Percentiles rank a stretch among this genome's conserved stretches.
Conservation (phyloP, 2,888 invertebrate species). For the Aphelenchoides bicaudatus region DNA sequence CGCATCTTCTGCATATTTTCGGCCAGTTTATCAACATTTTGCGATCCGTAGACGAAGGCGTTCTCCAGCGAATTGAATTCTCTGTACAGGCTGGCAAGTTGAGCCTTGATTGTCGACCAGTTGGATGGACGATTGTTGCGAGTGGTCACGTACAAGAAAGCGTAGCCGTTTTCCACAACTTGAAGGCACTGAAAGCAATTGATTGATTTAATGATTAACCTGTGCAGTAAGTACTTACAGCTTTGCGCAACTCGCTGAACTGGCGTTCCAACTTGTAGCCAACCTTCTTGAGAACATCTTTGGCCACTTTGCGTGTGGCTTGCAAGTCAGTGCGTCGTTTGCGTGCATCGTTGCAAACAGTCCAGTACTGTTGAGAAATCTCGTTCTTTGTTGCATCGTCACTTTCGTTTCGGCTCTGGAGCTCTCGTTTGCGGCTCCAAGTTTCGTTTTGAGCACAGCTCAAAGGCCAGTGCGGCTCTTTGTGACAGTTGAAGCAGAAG, state of each 20-base stretch:
- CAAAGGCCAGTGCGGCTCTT: constrained; percentile 47
- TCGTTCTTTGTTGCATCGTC: constrained; percentile 22
- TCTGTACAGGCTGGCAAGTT: constrained; percentile 23
- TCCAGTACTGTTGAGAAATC: constrained; percentile 33
- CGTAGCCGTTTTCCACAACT: constrained; percentile 38
- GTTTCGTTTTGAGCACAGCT: constrained; percentile 32
- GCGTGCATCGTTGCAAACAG: constrained; percentile 30
- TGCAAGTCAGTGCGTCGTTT: constrained; percentile 26
- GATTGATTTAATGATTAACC: background rate
- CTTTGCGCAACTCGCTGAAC: constrained; percentile 32
- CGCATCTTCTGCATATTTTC: constrained; percentile 1
- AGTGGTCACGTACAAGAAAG: constrained; percentile 39
- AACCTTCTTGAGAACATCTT: constrained; percentile 32
- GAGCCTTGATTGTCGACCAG: constrained; percentile 25
- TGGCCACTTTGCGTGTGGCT: constrained; percentile 33
- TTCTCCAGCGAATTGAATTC: constrained; percentile 30
- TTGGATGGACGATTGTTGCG: constrained; percentile 18
- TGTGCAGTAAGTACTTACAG: constrained; percentile 27
- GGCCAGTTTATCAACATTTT: background rate
- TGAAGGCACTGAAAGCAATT: constrained; percentile 33
- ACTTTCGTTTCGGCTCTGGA: constrained; percentile 22
- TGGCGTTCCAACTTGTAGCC: constrained; percentile 25
- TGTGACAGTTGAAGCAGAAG: constrained; percentile 40
- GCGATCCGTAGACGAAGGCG: background rate
- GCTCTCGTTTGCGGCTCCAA: constrained; percentile 40